Percentiles rank a stretch among this genome's conserved stretches.
phyloP scores from a whole-genome alignment of 64 coral and sea anemone species.

The Stichodactyla helianthus region DNA sequence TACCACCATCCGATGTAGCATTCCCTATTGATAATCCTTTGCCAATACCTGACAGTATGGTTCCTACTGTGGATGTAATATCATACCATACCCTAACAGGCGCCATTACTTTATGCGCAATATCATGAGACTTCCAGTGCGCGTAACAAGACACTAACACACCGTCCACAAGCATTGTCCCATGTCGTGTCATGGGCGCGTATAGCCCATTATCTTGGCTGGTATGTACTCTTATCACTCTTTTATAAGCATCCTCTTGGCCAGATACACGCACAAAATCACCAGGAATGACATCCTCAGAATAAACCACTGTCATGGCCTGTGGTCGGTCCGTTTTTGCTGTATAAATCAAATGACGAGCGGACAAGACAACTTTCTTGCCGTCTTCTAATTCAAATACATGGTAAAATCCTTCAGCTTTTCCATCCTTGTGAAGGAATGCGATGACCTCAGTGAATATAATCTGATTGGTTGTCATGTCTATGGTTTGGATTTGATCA shows the following conservation, averaged over 20 bases:
- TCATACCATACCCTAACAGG: constrained; percentile 35
- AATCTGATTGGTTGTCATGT: neutral
- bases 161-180: constrained; percentile 53
- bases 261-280: constrained; percentile 7
- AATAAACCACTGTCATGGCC: neutral
- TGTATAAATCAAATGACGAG: constrained; percentile 29
- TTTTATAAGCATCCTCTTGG: neutral
- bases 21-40: neutral
- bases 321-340: neutral
- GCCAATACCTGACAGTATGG: neutral
- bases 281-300: constrained; percentile 7
- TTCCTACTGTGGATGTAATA: neutral
- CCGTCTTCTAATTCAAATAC: neutral
- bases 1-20: neutral
- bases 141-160: constrained; percentile 67
- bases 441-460: constrained; percentile 33
- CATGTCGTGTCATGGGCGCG: constrained; percentile 64
- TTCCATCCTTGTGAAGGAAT: constrained; percentile 25
- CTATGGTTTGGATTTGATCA: constrained; percentile 22
- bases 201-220: constrained; percentile 34
- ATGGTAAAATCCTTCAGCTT: neutral
- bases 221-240: neutral
- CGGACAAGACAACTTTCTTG: neutral
- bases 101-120: constrained; percentile 55
- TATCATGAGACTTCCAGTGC: constrained; percentile 48